Conservation (phyloP, 2,797 vertebrate species). For the Parotocinclus haroldoi region DNA sequence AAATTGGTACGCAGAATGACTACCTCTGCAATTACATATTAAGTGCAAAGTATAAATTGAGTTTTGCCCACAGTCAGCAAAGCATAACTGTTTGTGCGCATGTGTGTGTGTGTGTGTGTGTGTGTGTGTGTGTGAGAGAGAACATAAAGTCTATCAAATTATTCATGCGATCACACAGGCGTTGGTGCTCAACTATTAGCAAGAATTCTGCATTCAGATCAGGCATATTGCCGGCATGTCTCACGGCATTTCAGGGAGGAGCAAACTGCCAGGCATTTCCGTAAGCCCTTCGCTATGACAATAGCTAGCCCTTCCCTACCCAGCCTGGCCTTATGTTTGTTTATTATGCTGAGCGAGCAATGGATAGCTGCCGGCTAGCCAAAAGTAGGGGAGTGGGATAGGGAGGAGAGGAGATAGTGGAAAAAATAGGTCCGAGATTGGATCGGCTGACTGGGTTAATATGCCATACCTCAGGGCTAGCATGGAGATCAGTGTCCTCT, state of each 20-base stretch:
- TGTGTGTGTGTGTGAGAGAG: slow-evolving; percentile 10
- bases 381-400: slow-evolving; percentile 10
- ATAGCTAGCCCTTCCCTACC: slow-evolving; percentile 44
- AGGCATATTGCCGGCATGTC: slow-evolving; percentile 28
- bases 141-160: slow-evolving; percentile 44
- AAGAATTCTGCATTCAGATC: slow-evolving; percentile 69
- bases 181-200: slow-evolving; percentile 65
- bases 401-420: slow-evolving; percentile 9
- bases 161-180: slow-evolving; percentile 44
- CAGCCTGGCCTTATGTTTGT: slow-evolving; percentile 62
- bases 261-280: slow-evolving; percentile 61
- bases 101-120: slow-evolving; percentile 24
- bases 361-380: slow-evolving; percentile 68
- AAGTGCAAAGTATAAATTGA: slow-evolving; percentile 54
- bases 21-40: slow-evolving; percentile 55
- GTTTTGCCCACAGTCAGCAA: slow-evolving; percentile 40
- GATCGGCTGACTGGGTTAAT: slow-evolving; percentile 69
- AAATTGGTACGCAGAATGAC: slow-evolving; percentile 52
- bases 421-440: slow-evolving; percentile 10
- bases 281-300: slow-evolving; percentile 62
- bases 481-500: slow-evolving; percentile 46
- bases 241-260: slow-evolving; percentile 49
- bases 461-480: slow-evolving; percentile 79
- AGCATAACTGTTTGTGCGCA: slow-evolving; percentile 40
- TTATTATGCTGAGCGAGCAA: slow-evolving; percentile 75